phyloP scores from a whole-genome alignment of 37 sponge, comb jelly and placozoan genomes.

The Bolinopsis microptera region DNA sequence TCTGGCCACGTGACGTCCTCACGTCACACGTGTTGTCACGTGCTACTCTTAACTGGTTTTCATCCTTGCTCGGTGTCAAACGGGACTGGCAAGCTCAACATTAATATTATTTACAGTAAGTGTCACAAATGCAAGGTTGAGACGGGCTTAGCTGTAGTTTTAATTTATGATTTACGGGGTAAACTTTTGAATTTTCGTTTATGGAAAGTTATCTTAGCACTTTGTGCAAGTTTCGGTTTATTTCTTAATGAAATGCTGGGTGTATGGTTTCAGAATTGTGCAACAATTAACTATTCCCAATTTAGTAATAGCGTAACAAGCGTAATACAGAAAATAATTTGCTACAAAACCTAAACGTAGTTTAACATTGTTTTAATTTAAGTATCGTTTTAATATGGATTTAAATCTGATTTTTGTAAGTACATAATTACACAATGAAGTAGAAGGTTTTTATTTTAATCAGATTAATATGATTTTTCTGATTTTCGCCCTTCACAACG shows the following conservation, averaged over 20 bases:
- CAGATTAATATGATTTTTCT: too few species aligned
- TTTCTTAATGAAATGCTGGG: background rate
- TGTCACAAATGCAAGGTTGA: background rate
- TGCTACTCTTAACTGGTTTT: background rate
- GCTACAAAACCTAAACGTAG: background rate
- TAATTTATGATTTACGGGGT: background rate
- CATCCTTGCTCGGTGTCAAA: slow-evolving; percentile 39
- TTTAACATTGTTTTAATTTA: background rate
- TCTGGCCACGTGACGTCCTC: slow-evolving; percentile 10
- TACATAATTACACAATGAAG: too few species aligned
- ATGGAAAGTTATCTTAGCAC: background rate
- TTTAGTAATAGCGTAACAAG: background rate
- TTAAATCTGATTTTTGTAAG: background rate
- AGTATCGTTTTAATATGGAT: background rate
- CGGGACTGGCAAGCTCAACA: slow-evolving; percentile 57
- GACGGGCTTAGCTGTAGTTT: background rate
- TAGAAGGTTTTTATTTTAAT: too few species aligned
- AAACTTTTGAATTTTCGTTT: background rate
- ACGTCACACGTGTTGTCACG: background rate
- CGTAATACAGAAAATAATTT: background rate
- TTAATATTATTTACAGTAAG: slow-evolving; percentile 35
- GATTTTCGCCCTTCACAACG: too few species aligned
- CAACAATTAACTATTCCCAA: background rate
- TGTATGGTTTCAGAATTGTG: background rate
- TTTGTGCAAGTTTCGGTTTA: background rate